Conservation (phyloP, 92 coral and sea anemone genomes). For the Palythoa grandis region DNA sequence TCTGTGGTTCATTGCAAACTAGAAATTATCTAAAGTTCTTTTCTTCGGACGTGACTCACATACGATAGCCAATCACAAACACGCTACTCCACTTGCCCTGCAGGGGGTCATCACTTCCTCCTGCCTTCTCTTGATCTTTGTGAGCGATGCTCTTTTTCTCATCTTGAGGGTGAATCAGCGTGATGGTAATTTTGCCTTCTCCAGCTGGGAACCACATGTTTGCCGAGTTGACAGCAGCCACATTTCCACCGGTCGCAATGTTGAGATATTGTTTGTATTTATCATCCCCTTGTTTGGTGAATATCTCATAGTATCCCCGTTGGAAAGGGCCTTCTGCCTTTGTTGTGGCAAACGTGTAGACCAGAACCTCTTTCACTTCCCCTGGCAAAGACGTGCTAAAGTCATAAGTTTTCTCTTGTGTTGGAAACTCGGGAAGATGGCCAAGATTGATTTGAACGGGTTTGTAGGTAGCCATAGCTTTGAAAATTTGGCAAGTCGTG, state of each 20-base stretch:
- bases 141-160: slow-evolving; percentile 39
- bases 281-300: slow-evolving; percentile 39
- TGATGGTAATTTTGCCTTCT: slow-evolving; percentile 50
- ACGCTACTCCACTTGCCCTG: slow-evolving; percentile 52
- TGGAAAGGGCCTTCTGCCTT: slow-evolving; percentile 58
- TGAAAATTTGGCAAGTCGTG: neutral
- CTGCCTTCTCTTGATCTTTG: neutral
- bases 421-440: slow-evolving; percentile 49
- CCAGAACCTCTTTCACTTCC: slow-evolving; percentile 54
- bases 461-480: slow-evolving; percentile 43
- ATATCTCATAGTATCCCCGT: slow-evolving; percentile 64
- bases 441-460: slow-evolving; percentile 44
- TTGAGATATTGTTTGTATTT: slow-evolving; percentile 65
- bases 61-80: slow-evolving; percentile 58
- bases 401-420: slow-evolving; percentile 25
- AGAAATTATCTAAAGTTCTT: no score
- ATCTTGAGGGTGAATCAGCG: slow-evolving; percentile 48
- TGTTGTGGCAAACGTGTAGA: slow-evolving; percentile 61
- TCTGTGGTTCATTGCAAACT: no score
- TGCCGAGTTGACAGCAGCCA: slow-evolving; percentile 61
- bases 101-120: neutral
- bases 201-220: slow-evolving; percentile 73
- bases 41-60: neutral
- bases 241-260: slow-evolving; percentile 60
- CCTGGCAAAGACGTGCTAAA: slow-evolving; percentile 42